These are phyloP conservation scores for Melanotaenia boesemani DNA, from an alignment of 2,797 vertebrate genomes.

Conservation along the genomic window DNA sequence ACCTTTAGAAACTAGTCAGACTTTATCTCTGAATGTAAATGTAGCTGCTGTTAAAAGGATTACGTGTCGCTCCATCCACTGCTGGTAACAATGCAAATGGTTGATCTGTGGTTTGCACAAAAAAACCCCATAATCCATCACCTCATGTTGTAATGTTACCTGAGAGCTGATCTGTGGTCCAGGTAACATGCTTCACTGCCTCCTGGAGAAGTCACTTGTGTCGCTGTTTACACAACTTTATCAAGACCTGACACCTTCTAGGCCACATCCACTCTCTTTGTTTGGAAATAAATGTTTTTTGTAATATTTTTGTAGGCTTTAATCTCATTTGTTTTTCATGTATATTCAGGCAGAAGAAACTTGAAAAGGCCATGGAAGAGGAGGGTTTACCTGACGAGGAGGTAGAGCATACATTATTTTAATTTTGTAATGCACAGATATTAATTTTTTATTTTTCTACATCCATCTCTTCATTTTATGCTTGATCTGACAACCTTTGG, in stretches of 20 bases:
- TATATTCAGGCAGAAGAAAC: constrained; percentile 92
- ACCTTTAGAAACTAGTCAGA: background rate
- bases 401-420: constrained; percentile 73
- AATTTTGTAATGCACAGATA: background rate
- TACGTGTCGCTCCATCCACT: constrained; percentile 7
- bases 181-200: background rate
- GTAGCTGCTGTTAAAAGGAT: constrained; percentile 28
- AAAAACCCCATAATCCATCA: constrained; percentile 29
- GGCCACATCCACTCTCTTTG: background rate
- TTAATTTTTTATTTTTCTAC: background rate
- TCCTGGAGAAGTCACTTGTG: constrained; percentile 6
- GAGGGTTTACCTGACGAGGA: constrained; percentile 96
- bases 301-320: background rate
- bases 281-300: background rate
- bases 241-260: constrained; percentile 1
- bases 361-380: constrained; percentile 99
- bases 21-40: constrained; percentile 4
- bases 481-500: background rate
- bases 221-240: constrained; percentile 25
- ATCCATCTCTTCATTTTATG: fast-evolving
- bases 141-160: constrained; percentile 34
- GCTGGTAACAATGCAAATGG: background rate
- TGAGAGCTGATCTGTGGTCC: constrained; percentile 29
- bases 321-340: background rate
- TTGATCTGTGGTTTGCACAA: constrained; percentile 27